Evolutionary conservation across 2,113 vertebrate genomes (phyloP).

Genomic region (Setophaga petechia): DNA sequence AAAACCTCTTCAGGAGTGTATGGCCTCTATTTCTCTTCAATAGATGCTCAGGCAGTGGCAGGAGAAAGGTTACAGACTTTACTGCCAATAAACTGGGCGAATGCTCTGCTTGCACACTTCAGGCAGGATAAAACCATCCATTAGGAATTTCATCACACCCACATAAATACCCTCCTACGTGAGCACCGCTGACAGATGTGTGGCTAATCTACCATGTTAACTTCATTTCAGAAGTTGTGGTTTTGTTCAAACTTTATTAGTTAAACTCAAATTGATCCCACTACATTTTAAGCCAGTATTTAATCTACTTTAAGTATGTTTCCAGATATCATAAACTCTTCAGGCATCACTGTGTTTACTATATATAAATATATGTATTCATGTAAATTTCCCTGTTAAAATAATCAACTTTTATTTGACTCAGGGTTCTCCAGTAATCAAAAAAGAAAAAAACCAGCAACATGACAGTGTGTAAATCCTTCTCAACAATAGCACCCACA

Average conservation of each 20-base stretch:
- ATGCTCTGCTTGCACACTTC: constrained; percentile 51
- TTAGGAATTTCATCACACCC: constrained; percentile 73
- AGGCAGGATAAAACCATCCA: constrained; percentile 67
- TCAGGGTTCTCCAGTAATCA: constrained; percentile 45
- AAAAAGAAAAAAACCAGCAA: constrained; percentile 9
- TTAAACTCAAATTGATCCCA: constrained; percentile 73
- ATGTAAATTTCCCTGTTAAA: constrained; percentile 73
- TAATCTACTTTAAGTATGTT: constrained; percentile 72
- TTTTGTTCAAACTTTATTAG: constrained; percentile 81
- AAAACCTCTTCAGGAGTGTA: constrained; percentile 8
- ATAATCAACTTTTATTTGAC: constrained; percentile 73
- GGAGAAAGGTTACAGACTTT: constrained; percentile 57
- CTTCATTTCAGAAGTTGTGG: constrained; percentile 78
- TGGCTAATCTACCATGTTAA: constrained; percentile 77
- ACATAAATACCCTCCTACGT: constrained; percentile 69
- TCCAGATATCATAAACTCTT: constrained; percentile 71
- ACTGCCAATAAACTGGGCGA: constrained; percentile 63
- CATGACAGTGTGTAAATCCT: constrained; percentile 74
- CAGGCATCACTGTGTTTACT: constrained; percentile 39
- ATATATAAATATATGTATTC: background rate
- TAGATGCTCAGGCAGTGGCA: constrained; percentile 23
- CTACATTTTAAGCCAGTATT: constrained; percentile 72
- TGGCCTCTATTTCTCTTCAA: constrained; percentile 49
- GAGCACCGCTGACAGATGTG: constrained; percentile 73
- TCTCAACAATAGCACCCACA: constrained; percentile 59